Evolutionary conservation across 2,113 vertebrate species (phyloP).

Genomic region (Cettia cetti): DNA sequence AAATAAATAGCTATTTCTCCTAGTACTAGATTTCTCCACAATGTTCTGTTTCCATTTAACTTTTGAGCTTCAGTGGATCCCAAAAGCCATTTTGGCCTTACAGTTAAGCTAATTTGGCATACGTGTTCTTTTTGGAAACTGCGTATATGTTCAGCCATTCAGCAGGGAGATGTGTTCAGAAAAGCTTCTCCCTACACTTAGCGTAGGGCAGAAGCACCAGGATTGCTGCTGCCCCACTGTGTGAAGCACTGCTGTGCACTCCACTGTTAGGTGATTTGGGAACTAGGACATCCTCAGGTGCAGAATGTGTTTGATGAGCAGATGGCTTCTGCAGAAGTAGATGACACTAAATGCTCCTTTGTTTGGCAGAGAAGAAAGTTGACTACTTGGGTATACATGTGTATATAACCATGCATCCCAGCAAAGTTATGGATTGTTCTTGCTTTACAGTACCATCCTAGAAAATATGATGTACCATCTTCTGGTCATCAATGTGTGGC

Average conservation of each 20-base stretch:
- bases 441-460: neutral
- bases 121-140: neutral
- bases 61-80: neutral
- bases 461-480: neutral
- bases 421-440: neutral
- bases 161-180: neutral
- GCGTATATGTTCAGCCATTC: neutral
- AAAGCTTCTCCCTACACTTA: neutral
- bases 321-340: neutral
- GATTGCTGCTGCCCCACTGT: neutral
- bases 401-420: neutral
- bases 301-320: neutral
- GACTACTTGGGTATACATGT: neutral
- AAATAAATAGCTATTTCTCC: neutral
- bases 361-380: neutral
- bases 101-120: neutral
- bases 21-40: neutral
- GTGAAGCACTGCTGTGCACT: neutral
- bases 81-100: neutral
- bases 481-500: neutral
- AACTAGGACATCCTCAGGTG: neutral
- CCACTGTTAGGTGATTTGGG: neutral
- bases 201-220: neutral
- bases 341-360: neutral
- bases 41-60: neutral